These are phyloP conservation scores for Trissolcus japonicus DNA, from an alignment of 2,888 invertebrate genomes.

Conservation along the genomic window DNA sequence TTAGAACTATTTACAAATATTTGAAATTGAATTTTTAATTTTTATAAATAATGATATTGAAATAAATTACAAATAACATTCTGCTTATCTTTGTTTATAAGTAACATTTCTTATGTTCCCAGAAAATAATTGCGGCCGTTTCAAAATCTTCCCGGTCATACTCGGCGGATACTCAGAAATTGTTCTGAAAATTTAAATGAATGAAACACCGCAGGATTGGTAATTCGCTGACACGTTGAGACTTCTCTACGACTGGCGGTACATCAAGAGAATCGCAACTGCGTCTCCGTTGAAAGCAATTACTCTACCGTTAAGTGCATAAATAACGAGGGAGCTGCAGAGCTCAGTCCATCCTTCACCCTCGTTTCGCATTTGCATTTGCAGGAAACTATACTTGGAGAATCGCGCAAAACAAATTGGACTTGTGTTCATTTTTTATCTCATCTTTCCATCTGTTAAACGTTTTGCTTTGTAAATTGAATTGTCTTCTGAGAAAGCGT, in stretches of 20 bases:
- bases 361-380: conserved; percentile 33
- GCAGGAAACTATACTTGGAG: conserved; percentile 17
- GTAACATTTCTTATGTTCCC: no score
- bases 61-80: no score
- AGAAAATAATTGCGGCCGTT: no score
- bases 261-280: conserved; percentile 48
- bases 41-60: no score
- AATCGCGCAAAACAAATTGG: conserved; percentile 18
- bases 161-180: neutral
- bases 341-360: conserved; percentile 23
- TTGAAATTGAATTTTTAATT: no score
- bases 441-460: conserved; percentile 8
- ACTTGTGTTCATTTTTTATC: conserved; percentile 9
- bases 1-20: no score
- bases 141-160: no score
- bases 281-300: conserved; percentile 47
- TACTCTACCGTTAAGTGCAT: conserved; percentile 46
- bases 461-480: neutral
- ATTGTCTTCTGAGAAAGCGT: neutral
- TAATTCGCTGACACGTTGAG: conserved; percentile 41
- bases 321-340: conserved; percentile 44
- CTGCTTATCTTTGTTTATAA: no score
- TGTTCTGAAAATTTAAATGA: conserved; percentile 10
- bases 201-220: conserved; percentile 41
- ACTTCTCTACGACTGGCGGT: conserved; percentile 36